Percentiles rank a stretch among this genome's conserved stretches.
These are phyloP conservation scores for Rhagophthalmus giganteus DNA, from an alignment of 2,888 invertebrate genomes.

Conservation along the genomic window DNA sequence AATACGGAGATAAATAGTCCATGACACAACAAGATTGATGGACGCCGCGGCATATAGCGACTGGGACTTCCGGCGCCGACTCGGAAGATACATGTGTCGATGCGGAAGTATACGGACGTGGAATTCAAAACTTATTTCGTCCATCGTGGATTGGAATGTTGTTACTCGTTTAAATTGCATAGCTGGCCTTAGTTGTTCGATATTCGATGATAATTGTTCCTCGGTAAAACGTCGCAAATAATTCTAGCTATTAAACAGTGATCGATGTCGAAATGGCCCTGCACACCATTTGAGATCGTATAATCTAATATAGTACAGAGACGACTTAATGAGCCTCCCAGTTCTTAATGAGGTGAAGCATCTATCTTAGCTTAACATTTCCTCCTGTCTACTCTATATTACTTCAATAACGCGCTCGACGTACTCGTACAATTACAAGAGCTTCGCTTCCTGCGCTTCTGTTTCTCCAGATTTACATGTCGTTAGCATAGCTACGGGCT, in stretches of 20 bases:
- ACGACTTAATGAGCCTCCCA: constrained; percentile 38
- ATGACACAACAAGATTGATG: constrained; percentile 55
- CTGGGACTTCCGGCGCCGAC: constrained; percentile 40
- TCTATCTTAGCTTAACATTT: constrained; percentile 27
- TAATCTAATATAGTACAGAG: constrained; percentile 34
- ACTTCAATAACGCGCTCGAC: constrained; percentile 28
- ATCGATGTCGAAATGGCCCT: constrained; percentile 34
- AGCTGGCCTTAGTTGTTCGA: constrained; percentile 26
- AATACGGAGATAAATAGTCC: constrained; percentile 56
- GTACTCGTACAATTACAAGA: constrained; percentile 28
- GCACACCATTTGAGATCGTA: constrained; percentile 30
- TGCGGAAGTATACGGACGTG: constrained; percentile 47
- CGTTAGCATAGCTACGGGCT: constrained; percentile 26
- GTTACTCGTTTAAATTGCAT: constrained; percentile 33
- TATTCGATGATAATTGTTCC: constrained; percentile 30
- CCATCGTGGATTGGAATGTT: constrained; percentile 41
- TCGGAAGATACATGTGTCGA: constrained; percentile 52
- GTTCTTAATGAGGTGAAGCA: constrained; percentile 32
- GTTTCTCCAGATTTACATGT: constrained; percentile 30
- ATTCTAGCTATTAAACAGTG: constrained; percentile 36
- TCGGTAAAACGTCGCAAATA: constrained; percentile 26
- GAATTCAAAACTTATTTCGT: constrained; percentile 47
- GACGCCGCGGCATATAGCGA: constrained; percentile 37
- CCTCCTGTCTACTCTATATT: constrained; percentile 27
- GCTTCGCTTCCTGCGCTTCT: constrained; percentile 25